phyloP scores from a whole-genome alignment of 2,888 invertebrate species.

The Hecatera dysodea region DNA sequence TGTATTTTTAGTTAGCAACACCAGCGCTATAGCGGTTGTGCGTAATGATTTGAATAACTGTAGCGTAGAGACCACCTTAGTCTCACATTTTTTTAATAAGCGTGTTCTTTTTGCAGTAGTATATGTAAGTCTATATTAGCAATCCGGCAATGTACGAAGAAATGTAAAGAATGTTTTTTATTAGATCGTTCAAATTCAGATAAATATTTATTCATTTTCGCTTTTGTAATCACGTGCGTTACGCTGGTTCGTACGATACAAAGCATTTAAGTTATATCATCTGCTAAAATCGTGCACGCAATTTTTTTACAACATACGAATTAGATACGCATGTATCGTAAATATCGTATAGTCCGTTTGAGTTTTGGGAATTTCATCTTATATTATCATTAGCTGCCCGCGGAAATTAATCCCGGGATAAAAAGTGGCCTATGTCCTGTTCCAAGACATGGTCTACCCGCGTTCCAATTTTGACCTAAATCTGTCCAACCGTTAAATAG shows the following conservation, averaged over 20 bases:
- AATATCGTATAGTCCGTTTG: constrained; percentile 23
- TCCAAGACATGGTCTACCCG: too few species aligned
- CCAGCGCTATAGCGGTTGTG: constrained; percentile 52
- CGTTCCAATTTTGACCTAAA: too few species aligned
- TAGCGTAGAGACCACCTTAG: constrained; percentile 49
- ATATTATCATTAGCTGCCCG: too few species aligned
- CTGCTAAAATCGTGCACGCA: constrained; percentile 57
- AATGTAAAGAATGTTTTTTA: constrained; percentile 31
- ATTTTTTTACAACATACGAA: constrained; percentile 37
- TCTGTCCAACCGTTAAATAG: too few species aligned
- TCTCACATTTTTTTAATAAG: constrained; percentile 34
- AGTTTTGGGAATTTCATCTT: constrained; percentile 21
- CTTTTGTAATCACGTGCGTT: constrained; percentile 34
- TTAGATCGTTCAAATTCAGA: constrained; percentile 37
- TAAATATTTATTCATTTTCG: constrained; percentile 55
- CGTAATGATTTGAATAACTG: constrained; percentile 62
- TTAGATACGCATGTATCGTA: constrained; percentile 46
- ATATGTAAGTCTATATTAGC: constrained; percentile 12
- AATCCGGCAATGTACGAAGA: constrained; percentile 21
- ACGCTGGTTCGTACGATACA: constrained; percentile 23
- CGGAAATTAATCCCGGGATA: not conserved
- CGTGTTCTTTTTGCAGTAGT: constrained; percentile 21
- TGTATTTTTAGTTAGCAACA: constrained; percentile 58
- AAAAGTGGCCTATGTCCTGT: too few species aligned
- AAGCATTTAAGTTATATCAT: constrained; percentile 49